Evolutionary conservation across 2,888 invertebrate species (phyloP), one percentile per base, ranked within the genome.

Genomic region (Cephus spinipes): DNA sequence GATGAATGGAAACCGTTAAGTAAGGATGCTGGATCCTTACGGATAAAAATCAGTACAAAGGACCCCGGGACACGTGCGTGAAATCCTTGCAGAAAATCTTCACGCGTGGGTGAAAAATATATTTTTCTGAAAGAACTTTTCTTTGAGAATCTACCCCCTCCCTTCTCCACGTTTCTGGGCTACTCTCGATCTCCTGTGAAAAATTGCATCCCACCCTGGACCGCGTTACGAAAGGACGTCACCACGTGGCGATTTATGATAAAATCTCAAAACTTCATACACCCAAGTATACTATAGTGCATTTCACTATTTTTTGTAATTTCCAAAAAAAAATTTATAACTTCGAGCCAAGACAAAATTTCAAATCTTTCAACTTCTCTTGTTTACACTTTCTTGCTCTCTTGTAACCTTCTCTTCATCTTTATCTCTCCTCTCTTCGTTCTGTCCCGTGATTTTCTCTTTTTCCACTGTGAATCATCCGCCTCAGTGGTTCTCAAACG

Each of bases 401-500:
- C 69, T 32, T 11, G 6, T 3, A 30, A 11, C 69, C 30, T 69
- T 69, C 69, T 32, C 71, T 31, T 33, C 9, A 55, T 55, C 55
- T 3, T 55, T 23, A 23, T 31, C 74, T 11, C 35, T 79, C 68
- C 69, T 80, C 74, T 77, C 77, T 78, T 76, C 76, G 77, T 79
- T 79, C 76, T 77, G 69, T 73, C 40, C 15, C 40, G 15, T 23
- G 23, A 23, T 55, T 23, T 55, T 55, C 73, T 73, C 81, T 77
- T 80, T 81, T 82, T 83, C 79, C 74, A 32, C 69, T 80, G 80
- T 86, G 86, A 86, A 82, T 86, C 86, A 85, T 82, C 84, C 82
- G n/a, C 0, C 40, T 75, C 84, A 83, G 83, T 79, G 83, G 82
- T 82, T 85, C 85, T 84, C 85, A 85, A 23, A 9, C 55, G 23